Evolutionary conservation across 1,140 invertebrate genomes (phyloP), one percentile per base, ranked within the genome.

Genomic region (Drepana arcuata): DNA sequence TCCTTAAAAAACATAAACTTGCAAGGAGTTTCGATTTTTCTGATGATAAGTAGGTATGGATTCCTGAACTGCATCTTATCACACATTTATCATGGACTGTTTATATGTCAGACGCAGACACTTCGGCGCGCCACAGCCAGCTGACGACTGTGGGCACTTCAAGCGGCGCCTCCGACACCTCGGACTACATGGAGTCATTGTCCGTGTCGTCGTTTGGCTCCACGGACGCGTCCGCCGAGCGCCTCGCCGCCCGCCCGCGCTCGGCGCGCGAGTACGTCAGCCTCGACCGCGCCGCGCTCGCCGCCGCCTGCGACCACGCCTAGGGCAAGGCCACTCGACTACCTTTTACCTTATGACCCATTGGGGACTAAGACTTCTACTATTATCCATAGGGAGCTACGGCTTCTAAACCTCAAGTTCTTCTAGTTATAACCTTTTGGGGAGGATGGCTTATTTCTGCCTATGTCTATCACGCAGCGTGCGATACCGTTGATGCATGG

Each of bases 201-300:
- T 95, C 93, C 0, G 78, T 95, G 85, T 66, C 85, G 1, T 88
- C 86, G 2, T 88, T 93, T 48, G 93, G 92, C 51, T 94, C 92
- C 1, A 91, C 88, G 28, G 91, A 93, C 40, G 67, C 58, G 1
- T 48, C 61, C 2, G 58, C 61, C 0, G 73, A 87, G 39, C 86
- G 91, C 6, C 89, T 91, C 32, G 88, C 89, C 6, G 90, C 92
- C 5, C 86, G 93, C 41, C 95, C 94, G 0, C 84, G 94, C 6
- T 95, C 93, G 1, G 94, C 94, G 1, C 91, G 92, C 47, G 93
- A 95, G 68, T 96, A 96, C 73, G 90, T 90, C 71, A 91, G 90
- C 59, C 88, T 94, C 32, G 92, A 93, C 66, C 81, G 92, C 27
- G 86, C 87, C 25, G 86, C 89, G 36, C 68, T 92, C 3, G 64